A percentile compares a stretch with the other conserved stretches of the same genome.
phyloP scores from a whole-genome alignment of 1,140 invertebrate species.

The Drosophila insularis region DNA sequence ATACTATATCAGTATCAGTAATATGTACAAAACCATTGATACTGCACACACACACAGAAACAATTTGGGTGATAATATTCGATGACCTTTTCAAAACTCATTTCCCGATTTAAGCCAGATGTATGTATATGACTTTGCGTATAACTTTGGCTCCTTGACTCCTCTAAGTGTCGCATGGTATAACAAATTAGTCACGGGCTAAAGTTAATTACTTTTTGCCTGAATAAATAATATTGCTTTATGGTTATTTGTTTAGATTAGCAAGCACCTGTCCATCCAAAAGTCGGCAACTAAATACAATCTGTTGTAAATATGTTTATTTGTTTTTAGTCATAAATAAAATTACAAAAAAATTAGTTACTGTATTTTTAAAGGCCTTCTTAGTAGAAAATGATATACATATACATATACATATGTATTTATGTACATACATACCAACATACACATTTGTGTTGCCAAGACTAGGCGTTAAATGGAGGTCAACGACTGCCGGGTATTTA shows the following conservation, averaged over 20 bases:
- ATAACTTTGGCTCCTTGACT: neutral
- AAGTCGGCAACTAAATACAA: constrained; percentile 29
- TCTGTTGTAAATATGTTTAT: constrained; percentile 27
- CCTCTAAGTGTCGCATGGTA: neutral
- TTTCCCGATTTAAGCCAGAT: neutral
- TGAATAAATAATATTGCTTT: constrained; percentile 58
- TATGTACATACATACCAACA: no score
- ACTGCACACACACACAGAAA: neutral
- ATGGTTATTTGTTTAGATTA: constrained; percentile 53
- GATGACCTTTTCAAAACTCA: constrained; percentile 34
- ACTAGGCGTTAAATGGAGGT: constrained; percentile 28
- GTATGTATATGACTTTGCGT: no score
- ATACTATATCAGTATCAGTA: neutral
- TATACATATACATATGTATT: no score
- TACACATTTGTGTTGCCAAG: no score
- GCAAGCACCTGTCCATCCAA: constrained; percentile 22
- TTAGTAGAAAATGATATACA: neutral
- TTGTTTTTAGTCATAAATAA: constrained; percentile 22
- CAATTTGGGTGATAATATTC: neutral
- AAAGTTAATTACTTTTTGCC: constrained; percentile 29
- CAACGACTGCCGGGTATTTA: constrained; percentile 30
- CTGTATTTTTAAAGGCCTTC: neutral
- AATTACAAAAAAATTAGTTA: neutral
- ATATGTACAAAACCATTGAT: neutral
- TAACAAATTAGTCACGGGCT: constrained; percentile 9